Evolutionary conservation across 35 echinoderm and acorn worm species (phyloP).

Genomic region (Apostichopus parvimensis): DNA sequence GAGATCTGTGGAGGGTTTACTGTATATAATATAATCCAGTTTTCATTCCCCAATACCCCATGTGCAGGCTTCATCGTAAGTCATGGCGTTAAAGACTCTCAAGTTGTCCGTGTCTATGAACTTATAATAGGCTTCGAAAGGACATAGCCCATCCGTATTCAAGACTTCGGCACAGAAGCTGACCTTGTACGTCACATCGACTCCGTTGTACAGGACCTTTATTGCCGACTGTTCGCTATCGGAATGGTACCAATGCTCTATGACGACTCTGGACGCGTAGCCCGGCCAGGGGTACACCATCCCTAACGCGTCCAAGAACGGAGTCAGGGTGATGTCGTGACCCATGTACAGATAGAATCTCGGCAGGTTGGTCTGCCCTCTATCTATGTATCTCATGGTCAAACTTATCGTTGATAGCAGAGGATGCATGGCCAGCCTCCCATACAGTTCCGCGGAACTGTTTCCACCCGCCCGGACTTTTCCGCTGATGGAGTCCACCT

Average conservation of each 20-base stretch:
- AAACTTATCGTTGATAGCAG: constrained; percentile 1
- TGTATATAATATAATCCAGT: too few species aligned
- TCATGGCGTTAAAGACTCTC: constrained; percentile 7
- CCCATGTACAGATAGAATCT: constrained; percentile 33
- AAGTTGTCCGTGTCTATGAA: constrained; percentile 41
- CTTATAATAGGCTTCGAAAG: neutral
- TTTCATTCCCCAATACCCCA: constrained; percentile 12
- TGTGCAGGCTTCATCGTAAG: constrained; percentile 51
- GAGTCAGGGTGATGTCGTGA: constrained; percentile 38
- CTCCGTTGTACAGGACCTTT: constrained; percentile 51
- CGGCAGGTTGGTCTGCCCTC: neutral
- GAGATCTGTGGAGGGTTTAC: too few species aligned
- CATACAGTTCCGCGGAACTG: constrained; percentile 19
- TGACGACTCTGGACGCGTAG: constrained; percentile 33
- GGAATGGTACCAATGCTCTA: constrained; percentile 32
- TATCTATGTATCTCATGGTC: constrained; percentile 13
- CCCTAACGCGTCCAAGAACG: constrained; percentile 46
- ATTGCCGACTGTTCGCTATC: neutral
- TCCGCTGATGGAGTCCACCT: neutral
- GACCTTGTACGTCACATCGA: constrained; percentile 18
- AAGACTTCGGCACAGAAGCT: constrained; percentile 19
- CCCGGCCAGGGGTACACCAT: constrained; percentile 47
- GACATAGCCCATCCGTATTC: constrained; percentile 30
- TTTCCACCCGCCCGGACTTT: neutral
- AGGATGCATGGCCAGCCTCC: constrained; percentile 47